Percentiles rank a stretch among this genome's conserved stretches.
Evolutionary conservation across 1,140 invertebrate species (phyloP).

Genomic region (Steinernema khuongi): DNA sequence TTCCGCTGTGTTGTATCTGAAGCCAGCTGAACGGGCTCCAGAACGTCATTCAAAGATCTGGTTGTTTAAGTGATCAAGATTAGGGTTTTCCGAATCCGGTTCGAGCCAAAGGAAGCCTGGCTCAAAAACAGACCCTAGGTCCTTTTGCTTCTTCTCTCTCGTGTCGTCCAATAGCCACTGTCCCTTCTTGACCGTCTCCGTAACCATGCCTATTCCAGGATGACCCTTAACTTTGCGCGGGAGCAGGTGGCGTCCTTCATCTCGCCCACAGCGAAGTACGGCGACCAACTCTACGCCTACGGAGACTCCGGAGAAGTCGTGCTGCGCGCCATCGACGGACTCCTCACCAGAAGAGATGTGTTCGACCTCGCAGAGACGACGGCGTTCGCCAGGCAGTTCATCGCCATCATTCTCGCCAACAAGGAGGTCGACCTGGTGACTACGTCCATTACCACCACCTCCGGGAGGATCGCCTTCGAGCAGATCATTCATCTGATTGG

Average conservation of each 20-base stretch:
- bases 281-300: neutral
- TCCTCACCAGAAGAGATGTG: neutral
- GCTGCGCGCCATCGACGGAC: neutral
- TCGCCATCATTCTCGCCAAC: neutral
- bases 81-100: too few species aligned
- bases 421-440: neutral
- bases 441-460: neutral
- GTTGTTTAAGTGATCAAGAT: too few species aligned
- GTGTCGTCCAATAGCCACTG: too few species aligned
- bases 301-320: neutral
- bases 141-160: too few species aligned
- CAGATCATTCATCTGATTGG: neutral
- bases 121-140: too few species aligned
- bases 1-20: too few species aligned
- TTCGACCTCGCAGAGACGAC: neutral
- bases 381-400: neutral
- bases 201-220: neutral
- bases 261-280: neutral
- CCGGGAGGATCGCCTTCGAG: neutral
- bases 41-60: too few species aligned
- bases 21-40: too few species aligned
- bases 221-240: neutral
- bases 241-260: neutral
- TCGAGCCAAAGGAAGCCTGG: too few species aligned
- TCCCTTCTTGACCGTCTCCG: too few species aligned